phyloP scores from a whole-genome alignment of 2,888 invertebrate genomes.

The Tetramorium bicarinatum region DNA sequence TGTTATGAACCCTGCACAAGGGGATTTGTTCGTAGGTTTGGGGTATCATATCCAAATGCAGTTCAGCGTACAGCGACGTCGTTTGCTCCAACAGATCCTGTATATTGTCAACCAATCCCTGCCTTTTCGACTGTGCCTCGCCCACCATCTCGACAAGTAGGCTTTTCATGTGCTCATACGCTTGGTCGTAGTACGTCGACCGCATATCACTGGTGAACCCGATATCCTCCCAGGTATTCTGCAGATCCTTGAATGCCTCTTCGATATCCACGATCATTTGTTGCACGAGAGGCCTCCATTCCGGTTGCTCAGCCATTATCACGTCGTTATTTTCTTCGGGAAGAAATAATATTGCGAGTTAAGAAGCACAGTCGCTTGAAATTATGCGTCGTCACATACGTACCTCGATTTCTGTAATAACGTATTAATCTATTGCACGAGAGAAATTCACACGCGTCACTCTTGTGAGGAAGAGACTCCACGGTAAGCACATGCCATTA shows the following conservation, averaged over 20 bases:
- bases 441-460: not conserved
- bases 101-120: conserved; percentile 88
- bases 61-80: conserved; percentile 83
- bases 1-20: conserved; percentile 82
- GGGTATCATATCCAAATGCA: conserved; percentile 72
- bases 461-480: not conserved
- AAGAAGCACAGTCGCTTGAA: too few relatives aligned
- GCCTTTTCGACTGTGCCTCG: conserved; percentile 89
- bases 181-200: conserved; percentile 72
- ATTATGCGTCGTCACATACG: not conserved
- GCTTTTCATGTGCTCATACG: conserved; percentile 60
- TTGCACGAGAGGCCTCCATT: conserved; percentile 53
- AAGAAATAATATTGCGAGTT: conserved; percentile 1
- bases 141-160: conserved; percentile 89
- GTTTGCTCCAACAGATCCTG: conserved; percentile 82
- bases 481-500: conserved; percentile 6
- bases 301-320: conserved; percentile 52
- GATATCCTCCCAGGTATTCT: conserved; percentile 77
- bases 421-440: conserved; percentile 28
- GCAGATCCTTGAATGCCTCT: conserved; percentile 53
- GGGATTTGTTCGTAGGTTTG: conserved; percentile 82
- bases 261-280: conserved; percentile 32
- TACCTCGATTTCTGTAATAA: conserved; percentile 16
- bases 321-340: not conserved
- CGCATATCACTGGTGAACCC: conserved; percentile 73